A percentile compares a stretch with the other conserved stretches of the same genome.
Conservation (phyloP, 2,797 vertebrate species). For the Hephaestus fuliginosus region DNA sequence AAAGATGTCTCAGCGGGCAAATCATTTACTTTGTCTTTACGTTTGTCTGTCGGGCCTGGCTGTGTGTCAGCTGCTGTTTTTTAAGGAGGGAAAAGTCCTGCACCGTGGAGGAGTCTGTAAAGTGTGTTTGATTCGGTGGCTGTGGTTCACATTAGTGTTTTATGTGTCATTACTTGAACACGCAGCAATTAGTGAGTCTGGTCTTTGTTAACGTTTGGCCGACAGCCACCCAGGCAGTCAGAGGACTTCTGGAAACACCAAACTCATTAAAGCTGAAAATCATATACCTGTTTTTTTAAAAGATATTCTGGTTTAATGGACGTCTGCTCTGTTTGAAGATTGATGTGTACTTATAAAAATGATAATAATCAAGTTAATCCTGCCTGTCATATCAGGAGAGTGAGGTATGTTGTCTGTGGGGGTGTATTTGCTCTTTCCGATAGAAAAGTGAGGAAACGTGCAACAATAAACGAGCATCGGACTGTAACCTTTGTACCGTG, state of each 20-base stretch:
- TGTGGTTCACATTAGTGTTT: slow-evolving; percentile 58
- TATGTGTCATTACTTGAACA: slow-evolving; percentile 54
- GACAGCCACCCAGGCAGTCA: slow-evolving; percentile 20
- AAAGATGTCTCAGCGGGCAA: background rate
- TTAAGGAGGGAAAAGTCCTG: background rate
- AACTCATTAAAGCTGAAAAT: background rate
- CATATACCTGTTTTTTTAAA: too few relatives aligned
- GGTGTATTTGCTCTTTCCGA: too few relatives aligned
- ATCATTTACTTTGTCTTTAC: background rate
- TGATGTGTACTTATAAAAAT: too few relatives aligned
- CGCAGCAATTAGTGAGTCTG: slow-evolving; percentile 58
- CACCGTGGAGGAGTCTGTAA: slow-evolving; percentile 6
- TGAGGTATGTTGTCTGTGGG: too few relatives aligned
- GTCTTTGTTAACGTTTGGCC: slow-evolving; percentile 56
- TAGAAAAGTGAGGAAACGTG: too few relatives aligned
- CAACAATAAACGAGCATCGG: too few relatives aligned
- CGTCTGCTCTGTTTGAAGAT: background rate
- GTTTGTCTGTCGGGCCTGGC: background rate
- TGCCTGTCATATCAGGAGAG: too few relatives aligned
- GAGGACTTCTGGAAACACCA: background rate
- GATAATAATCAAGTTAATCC: too few relatives aligned
- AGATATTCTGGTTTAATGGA: too few relatives aligned
- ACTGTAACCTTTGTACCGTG: too few relatives aligned
- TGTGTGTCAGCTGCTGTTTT: background rate
- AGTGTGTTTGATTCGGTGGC: slow-evolving; percentile 24